Evolutionary conservation across 1,140 invertebrate genomes (phyloP).

Genomic region (Aphelinus certus): DNA sequence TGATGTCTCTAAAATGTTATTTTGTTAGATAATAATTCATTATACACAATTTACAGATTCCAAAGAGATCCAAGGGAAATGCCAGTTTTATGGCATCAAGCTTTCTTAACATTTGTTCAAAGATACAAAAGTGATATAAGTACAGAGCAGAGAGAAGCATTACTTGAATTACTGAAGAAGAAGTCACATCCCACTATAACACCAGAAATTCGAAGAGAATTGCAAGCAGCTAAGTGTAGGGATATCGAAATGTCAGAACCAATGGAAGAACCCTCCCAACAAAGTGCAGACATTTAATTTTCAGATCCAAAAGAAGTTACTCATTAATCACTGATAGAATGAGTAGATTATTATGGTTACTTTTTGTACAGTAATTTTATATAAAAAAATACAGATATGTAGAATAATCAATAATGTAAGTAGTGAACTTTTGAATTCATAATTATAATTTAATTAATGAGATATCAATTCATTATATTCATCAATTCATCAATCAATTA

Average conservation of each 20-base stretch:
- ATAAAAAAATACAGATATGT: constrained; percentile 1
- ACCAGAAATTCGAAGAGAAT: constrained; percentile 84
- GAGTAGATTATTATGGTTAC: constrained; percentile 5
- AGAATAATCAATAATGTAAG: constrained; percentile 5
- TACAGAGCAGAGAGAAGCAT: constrained; percentile 87
- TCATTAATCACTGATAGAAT: constrained; percentile 18
- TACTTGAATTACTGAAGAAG: constrained; percentile 80
- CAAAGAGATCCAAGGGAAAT: constrained; percentile 82
- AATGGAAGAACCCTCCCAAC: constrained; percentile 40
- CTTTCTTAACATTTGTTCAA: constrained; percentile 92
- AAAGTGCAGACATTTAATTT: too few relatives aligned
- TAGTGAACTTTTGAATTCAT: constrained; percentile 18
- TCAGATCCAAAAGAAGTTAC: too few relatives aligned
- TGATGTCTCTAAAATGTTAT: not conserved
- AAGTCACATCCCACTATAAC: constrained; percentile 87
- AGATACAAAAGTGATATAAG: constrained; percentile 96
- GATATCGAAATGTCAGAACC: constrained; percentile 71
- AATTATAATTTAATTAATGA: constrained; percentile 30
- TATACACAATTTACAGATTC: constrained; percentile 73
- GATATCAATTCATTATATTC: not conserved
- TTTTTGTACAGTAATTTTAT: constrained; percentile 32
- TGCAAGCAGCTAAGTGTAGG: constrained; percentile 83
- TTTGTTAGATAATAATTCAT: not conserved
- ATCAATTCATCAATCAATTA: too few relatives aligned
- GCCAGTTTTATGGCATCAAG: constrained; percentile 97